phyloP scores from a whole-genome alignment of 2,888 invertebrate genomes.

The Tuberolachnus salignus region DNA sequence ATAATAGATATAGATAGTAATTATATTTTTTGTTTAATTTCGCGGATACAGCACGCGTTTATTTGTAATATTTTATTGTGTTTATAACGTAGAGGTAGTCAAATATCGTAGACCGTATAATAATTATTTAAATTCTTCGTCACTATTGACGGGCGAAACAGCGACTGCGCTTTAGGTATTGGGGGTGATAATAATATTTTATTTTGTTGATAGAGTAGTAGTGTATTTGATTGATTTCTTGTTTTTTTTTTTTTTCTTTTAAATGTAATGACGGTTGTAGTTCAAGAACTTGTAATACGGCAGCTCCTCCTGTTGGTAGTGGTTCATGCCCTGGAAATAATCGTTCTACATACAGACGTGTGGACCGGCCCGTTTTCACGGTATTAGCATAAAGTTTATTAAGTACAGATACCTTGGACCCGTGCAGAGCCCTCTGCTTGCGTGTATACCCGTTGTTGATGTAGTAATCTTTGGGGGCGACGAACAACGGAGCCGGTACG shows the following conservation, averaged over 20 bases:
- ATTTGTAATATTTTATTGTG: neutral
- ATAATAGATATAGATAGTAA: slow-evolving; percentile 30
- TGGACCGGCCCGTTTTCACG: too few species aligned
- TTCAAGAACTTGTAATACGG: slow-evolving; percentile 44
- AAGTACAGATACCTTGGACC: slow-evolving; percentile 31
- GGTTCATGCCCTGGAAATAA: slow-evolving; percentile 51
- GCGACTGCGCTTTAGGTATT: slow-evolving; percentile 7
- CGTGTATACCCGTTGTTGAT: slow-evolving; percentile 27
- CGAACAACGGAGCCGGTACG: slow-evolving; percentile 52
- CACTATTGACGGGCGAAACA: slow-evolving; percentile 30
- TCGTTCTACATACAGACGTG: slow-evolving; percentile 21
- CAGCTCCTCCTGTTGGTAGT: slow-evolving; percentile 39
- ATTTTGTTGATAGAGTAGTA: too few species aligned
- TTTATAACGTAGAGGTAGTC: too few species aligned
- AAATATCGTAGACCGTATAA: slow-evolving; percentile 4
- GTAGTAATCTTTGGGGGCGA: slow-evolving; percentile 37
- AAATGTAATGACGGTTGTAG: slow-evolving; percentile 43
- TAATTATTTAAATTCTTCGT: slow-evolving; percentile 4
- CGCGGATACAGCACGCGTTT: slow-evolving; percentile 5
- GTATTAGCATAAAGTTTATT: too few species aligned
- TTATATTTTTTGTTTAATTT: neutral
- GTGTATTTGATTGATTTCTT: too few species aligned
- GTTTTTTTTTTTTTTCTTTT: too few species aligned
- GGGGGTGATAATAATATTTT: neutral
- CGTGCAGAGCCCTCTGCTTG: slow-evolving; percentile 49